A percentile compares a stretch with the other conserved stretches of the same genome.
Conservation (phyloP, 2,113 vertebrate species). For the Cisticola juncidis region DNA sequence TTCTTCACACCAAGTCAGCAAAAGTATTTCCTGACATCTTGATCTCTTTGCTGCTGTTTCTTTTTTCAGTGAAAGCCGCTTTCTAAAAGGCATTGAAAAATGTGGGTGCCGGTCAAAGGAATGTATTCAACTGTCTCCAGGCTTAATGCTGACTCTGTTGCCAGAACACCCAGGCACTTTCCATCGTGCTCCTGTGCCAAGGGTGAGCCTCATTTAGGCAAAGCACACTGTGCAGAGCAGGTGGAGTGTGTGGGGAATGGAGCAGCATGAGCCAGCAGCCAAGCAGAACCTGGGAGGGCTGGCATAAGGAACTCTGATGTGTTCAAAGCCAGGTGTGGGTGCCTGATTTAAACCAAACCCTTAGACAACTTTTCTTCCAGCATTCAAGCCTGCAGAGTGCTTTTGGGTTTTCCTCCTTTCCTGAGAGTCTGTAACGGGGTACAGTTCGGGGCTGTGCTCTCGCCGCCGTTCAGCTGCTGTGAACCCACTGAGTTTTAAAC, state of each 20-base stretch:
- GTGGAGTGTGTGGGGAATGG: rapidly evolving
- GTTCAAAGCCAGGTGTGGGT: neutral
- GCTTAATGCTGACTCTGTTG: neutral
- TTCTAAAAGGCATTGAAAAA: neutral
- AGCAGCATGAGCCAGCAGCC: neutral
- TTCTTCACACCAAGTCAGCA: slow-evolving; percentile 46
- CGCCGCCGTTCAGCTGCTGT: rapidly evolving
- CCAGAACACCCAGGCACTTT: neutral
- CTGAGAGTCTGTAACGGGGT: rapidly evolving
- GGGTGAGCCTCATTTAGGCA: neutral
- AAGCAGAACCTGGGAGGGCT: neutral
- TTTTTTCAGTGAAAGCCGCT: neutral
- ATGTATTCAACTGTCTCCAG: neutral
- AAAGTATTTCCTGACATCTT: slow-evolving; percentile 36
- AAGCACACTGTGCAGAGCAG: neutral
- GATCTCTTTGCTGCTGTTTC: neutral
- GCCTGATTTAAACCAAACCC: neutral
- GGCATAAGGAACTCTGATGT: neutral
- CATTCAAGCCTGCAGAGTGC: neutral
- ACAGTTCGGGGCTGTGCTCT: neutral
- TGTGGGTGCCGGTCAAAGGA: neutral
- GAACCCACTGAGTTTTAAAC: neutral
- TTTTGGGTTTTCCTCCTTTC: neutral
- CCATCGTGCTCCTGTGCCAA: neutral
- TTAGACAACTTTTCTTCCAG: neutral